Evolutionary conservation across 2,797 vertebrate species (phyloP), one percentile per base, ranked within the genome.

Genomic region (Rhinichthys osculus): DNA sequence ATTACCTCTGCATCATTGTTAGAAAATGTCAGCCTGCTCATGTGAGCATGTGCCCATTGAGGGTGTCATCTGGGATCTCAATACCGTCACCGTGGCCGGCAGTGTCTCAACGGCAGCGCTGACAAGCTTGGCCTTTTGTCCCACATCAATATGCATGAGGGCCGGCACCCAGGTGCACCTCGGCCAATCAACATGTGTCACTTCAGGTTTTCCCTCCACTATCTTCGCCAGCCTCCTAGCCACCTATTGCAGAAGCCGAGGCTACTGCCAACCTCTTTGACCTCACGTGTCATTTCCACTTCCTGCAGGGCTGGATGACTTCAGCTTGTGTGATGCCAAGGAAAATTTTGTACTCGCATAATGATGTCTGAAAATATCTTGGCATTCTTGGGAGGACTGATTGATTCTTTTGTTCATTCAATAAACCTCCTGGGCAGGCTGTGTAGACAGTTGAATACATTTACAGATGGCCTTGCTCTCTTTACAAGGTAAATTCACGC

Each of bases 1-100:
- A 90, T 92, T 89, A 91, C 88, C 85, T 87, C 84, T 83, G 78
- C 88, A 85, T 90, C 84, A 91, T 87, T 86, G 88, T 88, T 82
- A 89, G 90, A 87, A 91, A 91, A 92, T 88, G 86, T 91, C 91
- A 92, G 62, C 59, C 71, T 86, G 81, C 71, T 74, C 42, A 14
- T 40, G 77, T 50, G 73, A 50, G 82, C 40, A 71, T 73, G 70
- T 74, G 83, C 30, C 70, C 78, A 84, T 78, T 77, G 82, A 81
- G 78, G 81, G 66, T 84, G 78, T 85, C 79, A 84, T 85, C 82
- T 79, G 70, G 54, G 82, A 81, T 82, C 80, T 71, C 33, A 71
- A 42, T 79, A 33, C 62, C 86, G 7, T 84, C 81, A 64, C 70
- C 38, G 16, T 83, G 84, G 86, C 44, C 62, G 42, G 78, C 84